Evolutionary conservation across 1,140 invertebrate species (phyloP), one percentile per base, ranked within the genome.

Genomic region (Orussus abietinus): DNA sequence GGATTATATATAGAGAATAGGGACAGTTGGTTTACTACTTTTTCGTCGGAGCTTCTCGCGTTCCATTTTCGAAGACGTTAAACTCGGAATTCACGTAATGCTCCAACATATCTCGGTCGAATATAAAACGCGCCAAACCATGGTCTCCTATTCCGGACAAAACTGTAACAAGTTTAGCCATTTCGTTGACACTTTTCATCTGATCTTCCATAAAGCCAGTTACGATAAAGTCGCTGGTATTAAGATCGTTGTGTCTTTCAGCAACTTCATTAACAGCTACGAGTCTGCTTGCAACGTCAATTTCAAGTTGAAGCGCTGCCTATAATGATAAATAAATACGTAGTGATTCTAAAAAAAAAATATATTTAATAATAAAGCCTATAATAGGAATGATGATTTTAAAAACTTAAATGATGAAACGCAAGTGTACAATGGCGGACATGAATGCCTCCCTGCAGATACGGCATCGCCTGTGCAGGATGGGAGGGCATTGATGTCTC

Each of bases 131-230:
- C 3, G 53, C 48, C 7, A 69, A 33, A 1, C 49, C 42, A 22
- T 56, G 41, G 54, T 69, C 61, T 3, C 62, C 64, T 12, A 69
- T 53, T 4, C 64, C 62, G 26, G 60, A 62, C 4, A 69, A 29
- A n/a, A 63, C 32, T 5, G 56, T 61, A 2, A 60, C 47, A 7
- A 66, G 43, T 56, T 41, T 62, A 4, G 40, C 64, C 10, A 68
- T 50, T 46, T 66, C 57, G 14, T 63, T 64, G 0, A 69, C 37
- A 30, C 61, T 66, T n/a, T 59, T 56, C 55, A 69, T 63, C 38
- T 69, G 65, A 20, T 63, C 51, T 20, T 57, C 44, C 38, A 68
- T 55, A 33, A 66, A 66, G 31, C 55, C 48, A 1, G 61, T 64
- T 21, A 63, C 35, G 1, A 69, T 64, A 20, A 66, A 69, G 41